A percentile compares a stretch with the other conserved stretches of the same genome.
These are phyloP conservation scores for Morone saxatilis DNA, from an alignment of 2,113 vertebrate species.

Conservation along the genomic window DNA sequence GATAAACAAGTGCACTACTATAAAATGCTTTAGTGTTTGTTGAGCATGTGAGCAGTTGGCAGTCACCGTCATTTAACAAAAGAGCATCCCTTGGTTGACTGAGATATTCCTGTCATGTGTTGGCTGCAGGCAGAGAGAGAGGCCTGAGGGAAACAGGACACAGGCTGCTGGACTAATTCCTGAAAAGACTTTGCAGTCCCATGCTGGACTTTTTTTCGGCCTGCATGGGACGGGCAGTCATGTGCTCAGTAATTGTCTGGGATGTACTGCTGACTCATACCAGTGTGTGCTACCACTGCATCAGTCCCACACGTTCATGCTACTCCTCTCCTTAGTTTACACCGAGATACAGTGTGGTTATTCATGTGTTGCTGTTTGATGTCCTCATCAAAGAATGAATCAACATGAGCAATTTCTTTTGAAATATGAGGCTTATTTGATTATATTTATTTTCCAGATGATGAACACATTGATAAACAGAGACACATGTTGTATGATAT, in stretches of 20 bases:
- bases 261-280: conserved; percentile 70
- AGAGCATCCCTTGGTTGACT: background rate
- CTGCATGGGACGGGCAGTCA: conserved; percentile 28
- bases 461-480: no score
- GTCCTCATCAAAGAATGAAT: conserved; percentile 40
- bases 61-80: conserved; percentile 14
- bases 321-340: conserved; percentile 40
- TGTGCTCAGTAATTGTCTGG: conserved; percentile 54
- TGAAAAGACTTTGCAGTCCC: conserved; percentile 41
- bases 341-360: background rate
- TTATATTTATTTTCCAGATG: no score
- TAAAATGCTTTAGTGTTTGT: conserved; percentile 9
- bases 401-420: conserved; percentile 11
- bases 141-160: conserved; percentile 6
- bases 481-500: no score
- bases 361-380: conserved; percentile 37
- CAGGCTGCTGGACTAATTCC: conserved; percentile 36
- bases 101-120: conserved; percentile 31
- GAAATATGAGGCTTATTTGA: no score
- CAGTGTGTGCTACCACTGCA: conserved; percentile 44
- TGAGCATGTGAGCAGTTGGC: conserved; percentile 1
- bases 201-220: conserved; percentile 36
- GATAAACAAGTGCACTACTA: background rate
- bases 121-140: conserved; percentile 5
- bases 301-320: conserved; percentile 35